Evolutionary conservation across 2,888 invertebrate species (phyloP), one percentile per base, ranked within the genome.

Genomic region (Plutella xylostella): DNA sequence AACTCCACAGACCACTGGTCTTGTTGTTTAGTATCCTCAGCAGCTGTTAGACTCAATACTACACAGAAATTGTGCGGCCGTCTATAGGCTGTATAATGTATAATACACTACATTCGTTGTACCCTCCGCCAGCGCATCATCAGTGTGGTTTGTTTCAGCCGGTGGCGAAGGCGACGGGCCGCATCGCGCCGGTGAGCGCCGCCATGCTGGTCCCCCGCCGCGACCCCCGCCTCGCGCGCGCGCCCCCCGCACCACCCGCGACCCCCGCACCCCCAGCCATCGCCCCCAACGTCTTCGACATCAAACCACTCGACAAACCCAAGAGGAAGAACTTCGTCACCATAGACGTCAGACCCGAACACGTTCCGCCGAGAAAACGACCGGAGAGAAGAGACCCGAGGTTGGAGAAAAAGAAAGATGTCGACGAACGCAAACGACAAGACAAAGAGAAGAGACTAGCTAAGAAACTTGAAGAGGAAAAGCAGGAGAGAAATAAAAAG

Each of bases 251-350:
- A n/a, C 53, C 47, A 9, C 50, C 54, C 14, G 44, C 48, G n/a
- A 17, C 47, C 11, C 17, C 20, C 21, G 31, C 47, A 20, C 25
- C 51, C 20, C 46, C 51, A 4, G 62, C 71, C 57, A 72, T 79
- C 52, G 73, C 78, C 5, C 63, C 77, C 47, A 66, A 79, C 66
- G 73, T 77, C 34, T 79, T 82, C 65, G 76, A 85, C 67, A 78
- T 85, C 69, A 79, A 78, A 53, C 71, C 85, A 14, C 72, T 79
- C 43, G 75, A 76, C 5, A 69, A 72, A 45, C 71, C 68, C 43
- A 80, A 82, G 45, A 68, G 79, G 48, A 78, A 73, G 40, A 79
- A 80, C 65, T 79, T 75, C 49, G 76, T 82, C 60, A 82, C 79
- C n/a, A 76, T 80, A 22, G 82, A 82, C 62, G 82, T 82, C 6